These are phyloP conservation scores for Andrena hattorfiana DNA, from an alignment of 2,888 invertebrate species.

Conservation along the genomic window DNA sequence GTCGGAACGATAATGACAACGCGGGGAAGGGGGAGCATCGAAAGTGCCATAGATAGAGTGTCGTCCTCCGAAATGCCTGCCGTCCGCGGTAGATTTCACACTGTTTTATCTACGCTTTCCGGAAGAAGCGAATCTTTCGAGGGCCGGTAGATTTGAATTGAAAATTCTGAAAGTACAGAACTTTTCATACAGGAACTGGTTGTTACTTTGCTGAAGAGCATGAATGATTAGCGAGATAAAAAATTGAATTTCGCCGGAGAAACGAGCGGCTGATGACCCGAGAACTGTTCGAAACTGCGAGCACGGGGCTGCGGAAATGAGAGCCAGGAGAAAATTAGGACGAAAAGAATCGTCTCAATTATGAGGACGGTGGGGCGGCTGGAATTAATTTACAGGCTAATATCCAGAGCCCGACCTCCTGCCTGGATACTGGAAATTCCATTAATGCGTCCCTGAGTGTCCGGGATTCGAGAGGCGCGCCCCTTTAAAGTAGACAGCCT, in stretches of 20 bases:
- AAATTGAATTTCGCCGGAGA: slow-evolving; percentile 35
- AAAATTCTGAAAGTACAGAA: neutral
- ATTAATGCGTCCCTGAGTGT: slow-evolving; percentile 67
- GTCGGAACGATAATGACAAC: slow-evolving; percentile 58
- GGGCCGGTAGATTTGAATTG: neutral
- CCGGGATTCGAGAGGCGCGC: slow-evolving; percentile 41
- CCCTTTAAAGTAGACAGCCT: slow-evolving; percentile 66
- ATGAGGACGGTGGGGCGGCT: slow-evolving; percentile 33
- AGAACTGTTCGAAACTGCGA: slow-evolving; percentile 19
- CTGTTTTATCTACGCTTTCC: neutral
- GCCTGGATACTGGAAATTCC: slow-evolving; percentile 62
- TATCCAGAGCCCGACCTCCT: slow-evolving; percentile 10
- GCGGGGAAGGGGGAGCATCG: slow-evolving; percentile 23
- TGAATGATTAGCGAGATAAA: slow-evolving; percentile 45
- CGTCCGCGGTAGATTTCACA: slow-evolving; percentile 5
- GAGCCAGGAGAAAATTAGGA: slow-evolving; percentile 33
- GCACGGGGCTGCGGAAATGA: slow-evolving; percentile 4
- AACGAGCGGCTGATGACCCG: slow-evolving; percentile 19
- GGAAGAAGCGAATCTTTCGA: neutral
- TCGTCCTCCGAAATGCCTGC: neutral
- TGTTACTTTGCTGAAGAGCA: neutral
- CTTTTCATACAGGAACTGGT: neutral
- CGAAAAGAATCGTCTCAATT: slow-evolving; percentile 56
- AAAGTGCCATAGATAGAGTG: slow-evolving; percentile 20
- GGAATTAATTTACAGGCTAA: slow-evolving; percentile 67